Percentiles rank a stretch among this genome's conserved stretches.
These are phyloP conservation scores for Plutella xylostella DNA, from an alignment of 2,888 invertebrate species.

Conservation along the genomic window DNA sequence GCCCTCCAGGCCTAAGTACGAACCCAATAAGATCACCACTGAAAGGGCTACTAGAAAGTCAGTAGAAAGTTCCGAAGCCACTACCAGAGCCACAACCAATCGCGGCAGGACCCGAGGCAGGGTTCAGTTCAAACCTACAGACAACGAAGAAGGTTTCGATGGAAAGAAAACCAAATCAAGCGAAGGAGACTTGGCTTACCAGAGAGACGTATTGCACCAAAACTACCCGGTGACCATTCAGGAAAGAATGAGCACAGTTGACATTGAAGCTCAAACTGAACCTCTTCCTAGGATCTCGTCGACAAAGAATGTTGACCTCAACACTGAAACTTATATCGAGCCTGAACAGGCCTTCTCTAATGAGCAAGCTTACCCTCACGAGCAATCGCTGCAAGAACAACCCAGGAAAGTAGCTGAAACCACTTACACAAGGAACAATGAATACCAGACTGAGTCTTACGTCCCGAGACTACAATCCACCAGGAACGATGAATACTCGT, in stretches of 20 bases:
- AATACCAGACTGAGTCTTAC: constrained; percentile 36
- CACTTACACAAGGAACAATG: constrained; percentile 24
- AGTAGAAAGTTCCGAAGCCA: constrained; percentile 37
- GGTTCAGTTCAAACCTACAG: constrained; percentile 57
- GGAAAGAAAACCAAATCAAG: constrained; percentile 31
- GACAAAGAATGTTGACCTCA: constrained; percentile 28
- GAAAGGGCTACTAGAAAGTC: constrained; percentile 41
- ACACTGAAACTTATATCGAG: no score
- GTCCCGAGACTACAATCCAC: constrained; percentile 31
- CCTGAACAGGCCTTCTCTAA: constrained; percentile 34
- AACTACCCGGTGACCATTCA: constrained; percentile 72
- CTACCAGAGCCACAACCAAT: constrained; percentile 37
- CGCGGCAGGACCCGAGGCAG: constrained; percentile 61
- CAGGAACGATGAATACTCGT: constrained; percentile 32
- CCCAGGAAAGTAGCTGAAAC: constrained; percentile 26
- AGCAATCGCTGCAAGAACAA: constrained; percentile 26
- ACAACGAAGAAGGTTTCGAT: constrained; percentile 38
- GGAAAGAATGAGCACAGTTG: constrained; percentile 57
- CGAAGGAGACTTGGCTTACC: constrained; percentile 67
- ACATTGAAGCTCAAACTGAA: constrained; percentile 59
- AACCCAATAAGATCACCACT: constrained; percentile 50
- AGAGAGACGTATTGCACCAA: constrained; percentile 73
- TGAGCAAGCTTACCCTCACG: constrained; percentile 56
- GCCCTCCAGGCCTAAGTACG: constrained; percentile 40
- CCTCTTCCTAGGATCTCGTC: constrained; percentile 33